These are phyloP conservation scores for Hemithea aestivaria DNA, from an alignment of 2,888 invertebrate genomes.

Conservation along the genomic window DNA sequence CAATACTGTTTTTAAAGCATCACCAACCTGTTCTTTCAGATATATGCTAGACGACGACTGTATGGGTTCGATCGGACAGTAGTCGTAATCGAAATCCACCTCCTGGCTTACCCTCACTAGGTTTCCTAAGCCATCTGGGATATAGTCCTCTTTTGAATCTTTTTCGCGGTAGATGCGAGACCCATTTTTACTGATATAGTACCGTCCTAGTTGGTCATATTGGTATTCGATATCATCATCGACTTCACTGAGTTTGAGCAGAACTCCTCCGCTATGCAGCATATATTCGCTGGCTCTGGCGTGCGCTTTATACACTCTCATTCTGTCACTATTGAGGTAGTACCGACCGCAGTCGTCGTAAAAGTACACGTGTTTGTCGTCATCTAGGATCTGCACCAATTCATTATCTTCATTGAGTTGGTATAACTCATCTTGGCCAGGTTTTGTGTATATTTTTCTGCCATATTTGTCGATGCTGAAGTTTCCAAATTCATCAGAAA, in stretches of 20 bases:
- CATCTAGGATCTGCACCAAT: conserved; percentile 33
- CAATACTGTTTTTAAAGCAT: conserved; percentile 38
- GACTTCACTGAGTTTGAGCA: conserved; percentile 33
- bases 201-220: conserved; percentile 38
- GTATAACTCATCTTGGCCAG: conserved; percentile 25
- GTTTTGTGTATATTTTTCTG: conserved; percentile 34
- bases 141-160: conserved; percentile 27
- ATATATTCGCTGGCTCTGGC: conserved; percentile 34
- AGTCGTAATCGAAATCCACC: conserved; percentile 1
- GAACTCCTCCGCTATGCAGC: conserved; percentile 23
- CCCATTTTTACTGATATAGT: conserved; percentile 29
- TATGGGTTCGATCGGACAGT: conserved; percentile 25
- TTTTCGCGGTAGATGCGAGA: conserved; percentile 31
- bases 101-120: conserved; percentile 28
- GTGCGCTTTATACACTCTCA: conserved; percentile 34
- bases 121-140: conserved; percentile 35
- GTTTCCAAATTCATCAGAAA: conserved; percentile 32
- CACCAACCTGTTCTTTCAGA: conserved; percentile 34
- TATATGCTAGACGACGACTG: conserved; percentile 34
- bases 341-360: conserved; percentile 43
- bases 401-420: conserved; percentile 34
- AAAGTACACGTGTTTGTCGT: conserved; percentile 35
- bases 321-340: conserved; percentile 24
- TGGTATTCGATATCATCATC: conserved; percentile 29
- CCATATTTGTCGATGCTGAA: conserved; percentile 37